Conservation (phyloP, 2,888 invertebrate species). For the Litoditis marina region DNA sequence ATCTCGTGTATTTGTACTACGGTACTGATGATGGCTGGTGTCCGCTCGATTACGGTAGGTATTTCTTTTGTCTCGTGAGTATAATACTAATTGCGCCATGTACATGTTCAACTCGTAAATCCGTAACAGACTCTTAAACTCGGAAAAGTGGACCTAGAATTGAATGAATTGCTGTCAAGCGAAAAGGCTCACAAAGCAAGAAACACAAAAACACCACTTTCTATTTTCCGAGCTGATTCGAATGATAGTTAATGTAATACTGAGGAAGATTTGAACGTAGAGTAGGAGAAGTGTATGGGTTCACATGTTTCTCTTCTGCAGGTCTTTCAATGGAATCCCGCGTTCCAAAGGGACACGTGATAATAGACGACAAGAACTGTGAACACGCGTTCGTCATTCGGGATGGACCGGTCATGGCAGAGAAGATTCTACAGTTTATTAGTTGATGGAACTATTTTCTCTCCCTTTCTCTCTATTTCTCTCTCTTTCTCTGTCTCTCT, state of each 20-base stretch:
- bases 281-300: no score
- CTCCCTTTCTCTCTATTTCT: not conserved
- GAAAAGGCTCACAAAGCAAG: no score
- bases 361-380: constrained; percentile 42
- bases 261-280: no score
- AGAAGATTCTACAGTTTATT: constrained; percentile 36
- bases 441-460: not conserved
- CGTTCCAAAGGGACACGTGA: constrained; percentile 38
- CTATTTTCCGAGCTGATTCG: not conserved
- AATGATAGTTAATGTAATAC: no score
- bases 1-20: constrained; percentile 40
- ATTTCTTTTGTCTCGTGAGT: no score
- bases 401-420: constrained; percentile 47
- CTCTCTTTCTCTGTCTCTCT: not conserved
- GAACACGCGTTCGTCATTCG: constrained; percentile 53
- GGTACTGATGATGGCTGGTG: constrained; percentile 50
- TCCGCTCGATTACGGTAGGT: constrained; percentile 40
- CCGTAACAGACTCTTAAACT: no score
- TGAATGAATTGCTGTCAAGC: no score
- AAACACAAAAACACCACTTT: no score
- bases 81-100: no score
- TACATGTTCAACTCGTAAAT: no score
- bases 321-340: constrained; percentile 27
- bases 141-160: no score
- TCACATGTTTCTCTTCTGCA: constrained; percentile 9